phyloP scores from a whole-genome alignment of 2,113 vertebrate genomes.

The Sapajus apella region DNA sequence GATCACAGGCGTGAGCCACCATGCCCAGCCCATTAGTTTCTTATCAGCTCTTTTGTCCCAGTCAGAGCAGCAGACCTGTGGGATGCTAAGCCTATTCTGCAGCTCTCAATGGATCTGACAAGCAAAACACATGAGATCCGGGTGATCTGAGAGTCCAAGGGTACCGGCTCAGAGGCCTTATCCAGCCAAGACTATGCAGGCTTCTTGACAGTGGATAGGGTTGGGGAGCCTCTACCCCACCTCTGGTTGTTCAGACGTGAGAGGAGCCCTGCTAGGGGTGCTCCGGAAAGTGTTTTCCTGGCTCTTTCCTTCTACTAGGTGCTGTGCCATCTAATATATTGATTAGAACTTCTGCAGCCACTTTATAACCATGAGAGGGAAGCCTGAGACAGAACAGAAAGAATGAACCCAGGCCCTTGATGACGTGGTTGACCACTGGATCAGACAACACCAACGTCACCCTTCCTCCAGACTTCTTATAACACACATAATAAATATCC shows the following conservation, averaged over 20 bases:
- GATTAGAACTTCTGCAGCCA: background rate
- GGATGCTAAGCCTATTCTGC: background rate
- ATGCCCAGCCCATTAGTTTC: background rate
- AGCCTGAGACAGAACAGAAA: background rate
- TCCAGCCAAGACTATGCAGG: background rate
- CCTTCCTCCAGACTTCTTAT: background rate
- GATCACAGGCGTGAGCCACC: no score
- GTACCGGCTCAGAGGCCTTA: background rate
- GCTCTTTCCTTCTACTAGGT: background rate
- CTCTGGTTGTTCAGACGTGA: background rate
- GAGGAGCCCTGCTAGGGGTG: background rate
- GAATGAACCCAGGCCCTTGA: background rate
- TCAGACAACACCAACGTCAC: background rate
- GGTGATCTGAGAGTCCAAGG: background rate
- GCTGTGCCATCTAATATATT: background rate
- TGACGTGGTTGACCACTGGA: background rate
- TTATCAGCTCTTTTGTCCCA: background rate
- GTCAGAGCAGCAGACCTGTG: background rate
- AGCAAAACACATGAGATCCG: background rate
- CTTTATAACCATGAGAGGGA: background rate
- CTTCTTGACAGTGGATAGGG: background rate
- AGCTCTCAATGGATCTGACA: background rate
- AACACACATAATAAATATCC: background rate
- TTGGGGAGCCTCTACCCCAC: background rate
- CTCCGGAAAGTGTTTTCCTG: background rate